phyloP scores from a whole-genome alignment of 2,888 invertebrate species.

The Leptopilina syphax region DNA sequence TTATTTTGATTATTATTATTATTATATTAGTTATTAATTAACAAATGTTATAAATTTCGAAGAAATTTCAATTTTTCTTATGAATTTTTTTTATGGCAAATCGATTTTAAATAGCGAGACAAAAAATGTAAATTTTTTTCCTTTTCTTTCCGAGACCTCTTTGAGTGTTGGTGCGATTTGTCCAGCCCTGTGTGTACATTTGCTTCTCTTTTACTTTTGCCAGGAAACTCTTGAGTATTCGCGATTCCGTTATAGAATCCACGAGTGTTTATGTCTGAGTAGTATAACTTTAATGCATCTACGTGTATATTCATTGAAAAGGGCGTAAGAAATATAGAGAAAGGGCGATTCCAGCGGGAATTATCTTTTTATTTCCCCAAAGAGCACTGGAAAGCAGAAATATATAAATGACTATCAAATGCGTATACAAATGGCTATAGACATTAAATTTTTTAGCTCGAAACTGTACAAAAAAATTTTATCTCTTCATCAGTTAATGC shows the following conservation, averaged over 20 bases:
- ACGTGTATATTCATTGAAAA: conserved; percentile 4
- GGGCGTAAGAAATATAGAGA: neutral
- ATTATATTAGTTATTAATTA: too few relatives aligned
- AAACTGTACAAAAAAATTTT: neutral
- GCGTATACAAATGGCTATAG: neutral
- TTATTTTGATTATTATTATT: too few relatives aligned
- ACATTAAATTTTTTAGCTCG: neutral
- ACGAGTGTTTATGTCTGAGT: conserved; percentile 4
- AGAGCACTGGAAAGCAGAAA: neutral
- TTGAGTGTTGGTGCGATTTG: neutral
- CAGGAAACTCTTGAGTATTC: conserved; percentile 3
- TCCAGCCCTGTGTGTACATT: conserved; percentile 7
- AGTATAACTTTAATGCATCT: neutral
- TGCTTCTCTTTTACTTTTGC: conserved; percentile 12
- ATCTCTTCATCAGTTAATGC: neutral
- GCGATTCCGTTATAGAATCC: conserved; percentile 24
- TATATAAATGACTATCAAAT: neutral
- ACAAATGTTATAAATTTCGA: too few relatives aligned
- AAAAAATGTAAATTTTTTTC: too few relatives aligned
- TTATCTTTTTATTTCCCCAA: conserved; percentile 4
- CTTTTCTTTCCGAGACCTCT: neutral
- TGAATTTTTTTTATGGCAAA: too few relatives aligned
- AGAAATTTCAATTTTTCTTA: too few relatives aligned
- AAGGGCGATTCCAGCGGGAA: neutral
- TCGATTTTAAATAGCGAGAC: too few relatives aligned